Percentiles rank a stretch among this genome's conserved stretches.
These are phyloP conservation scores for Sturmia bella DNA, from an alignment of 2,888 invertebrate genomes.

Conservation along the genomic window DNA sequence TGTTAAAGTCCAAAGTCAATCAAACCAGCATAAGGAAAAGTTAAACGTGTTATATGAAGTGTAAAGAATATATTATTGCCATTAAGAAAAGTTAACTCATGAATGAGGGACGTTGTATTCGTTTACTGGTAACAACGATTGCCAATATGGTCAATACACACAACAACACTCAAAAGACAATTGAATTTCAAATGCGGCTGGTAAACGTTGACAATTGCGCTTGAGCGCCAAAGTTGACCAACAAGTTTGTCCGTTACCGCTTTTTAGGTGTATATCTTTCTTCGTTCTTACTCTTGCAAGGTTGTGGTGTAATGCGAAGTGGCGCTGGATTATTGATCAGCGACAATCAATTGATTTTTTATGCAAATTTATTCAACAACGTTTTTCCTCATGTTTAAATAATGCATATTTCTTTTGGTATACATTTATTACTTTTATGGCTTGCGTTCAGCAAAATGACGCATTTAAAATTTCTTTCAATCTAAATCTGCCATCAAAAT, in stretches of 20 bases:
- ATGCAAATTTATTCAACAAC: constrained; percentile 25
- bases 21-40: not conserved
- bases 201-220: constrained; percentile 32
- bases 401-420: constrained; percentile 5
- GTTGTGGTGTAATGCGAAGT: not conserved
- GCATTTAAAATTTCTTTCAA: too few relatives aligned
- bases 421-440: not conserved
- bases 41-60: not conserved
- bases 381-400: constrained; percentile 13
- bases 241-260: constrained; percentile 45
- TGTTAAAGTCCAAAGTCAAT: constrained; percentile 4
- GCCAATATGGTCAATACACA: not conserved
- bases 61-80: not conserved
- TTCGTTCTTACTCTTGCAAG: not conserved
- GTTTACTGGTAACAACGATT: not conserved
- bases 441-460: too few relatives aligned
- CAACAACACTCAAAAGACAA: not conserved
- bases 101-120: not conserved
- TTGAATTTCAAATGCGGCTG: constrained; percentile 25
- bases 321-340: not conserved
- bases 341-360: constrained; percentile 29
- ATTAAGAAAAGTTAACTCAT: not conserved
- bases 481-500: too few relatives aligned
- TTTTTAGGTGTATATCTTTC: not conserved
- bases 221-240: constrained; percentile 51